Evolutionary conservation across 1,140 invertebrate species (phyloP), one percentile per base, ranked within the genome.

Genomic region (Plectus sambesii): DNA sequence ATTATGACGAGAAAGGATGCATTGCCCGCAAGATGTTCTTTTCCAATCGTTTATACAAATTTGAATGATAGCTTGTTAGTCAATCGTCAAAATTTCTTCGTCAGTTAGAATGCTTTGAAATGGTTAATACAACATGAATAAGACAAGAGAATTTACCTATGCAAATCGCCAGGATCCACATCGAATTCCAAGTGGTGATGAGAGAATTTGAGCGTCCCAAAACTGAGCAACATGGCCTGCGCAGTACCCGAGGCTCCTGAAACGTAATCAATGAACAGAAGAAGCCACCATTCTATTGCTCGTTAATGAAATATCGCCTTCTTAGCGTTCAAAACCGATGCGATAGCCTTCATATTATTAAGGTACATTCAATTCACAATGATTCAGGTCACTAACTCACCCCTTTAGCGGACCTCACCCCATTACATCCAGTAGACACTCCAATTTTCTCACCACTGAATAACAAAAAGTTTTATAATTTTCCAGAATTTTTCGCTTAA

Each of bases 191-290:
- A 29, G 41, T 59, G 55, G 24, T 47, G 27, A 40, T 60, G 40
- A 4, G 62, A 63, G 38, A 67, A 66, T 8, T 56, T 55, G 12
- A 45, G 46, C 3, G 49, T 63, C 42, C 45, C 41, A 22, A 64
- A 42, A 24, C 55, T 59, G 9, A 64, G 63, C 25, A 66, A 25
- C 42, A 63, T 60, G 9, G 62, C 62, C 42, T 61, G 62, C 8
- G 54, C 42, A 8, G 58, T 39, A n/a, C 62, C 62, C 17, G 55
- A 41, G 9, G 62, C 63, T 12, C 30, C 30, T 33, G 30, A 33
- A 33, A 17, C 30, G 30, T 33, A 33, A 17, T 12, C 30, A 33
- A 12, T 33, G 30, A 33, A 33, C 30, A 17, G 30, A 33, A 33
- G 17, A 12, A 17, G 17, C 17, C 17, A 12, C 12, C 12, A 33